These are phyloP conservation scores for Ardeotis arabs DNA, from an alignment of 2,113 vertebrate species.

Conservation along the genomic window DNA sequence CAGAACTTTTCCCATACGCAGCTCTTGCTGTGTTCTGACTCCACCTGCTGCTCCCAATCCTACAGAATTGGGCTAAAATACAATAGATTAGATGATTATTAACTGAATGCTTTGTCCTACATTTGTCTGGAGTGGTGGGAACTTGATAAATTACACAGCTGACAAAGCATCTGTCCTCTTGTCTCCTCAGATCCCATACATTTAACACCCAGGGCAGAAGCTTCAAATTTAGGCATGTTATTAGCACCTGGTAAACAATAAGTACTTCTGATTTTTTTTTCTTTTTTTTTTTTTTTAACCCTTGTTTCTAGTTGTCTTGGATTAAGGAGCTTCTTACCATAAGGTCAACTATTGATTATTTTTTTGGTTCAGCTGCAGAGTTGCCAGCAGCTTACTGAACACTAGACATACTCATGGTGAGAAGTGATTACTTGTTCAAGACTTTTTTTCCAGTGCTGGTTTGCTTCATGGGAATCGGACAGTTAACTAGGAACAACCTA, in stretches of 20 bases:
- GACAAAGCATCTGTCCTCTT: neutral
- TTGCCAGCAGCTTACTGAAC: neutral
- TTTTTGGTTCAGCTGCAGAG: neutral
- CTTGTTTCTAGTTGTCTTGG: neutral
- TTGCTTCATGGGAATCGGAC: neutral
- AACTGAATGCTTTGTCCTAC: neutral
- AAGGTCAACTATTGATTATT: neutral
- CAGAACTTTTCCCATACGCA: neutral
- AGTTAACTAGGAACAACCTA: neutral
- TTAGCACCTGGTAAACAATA: neutral
- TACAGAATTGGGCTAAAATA: neutral
- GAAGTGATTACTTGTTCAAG: neutral
- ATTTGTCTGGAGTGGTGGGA: neutral
- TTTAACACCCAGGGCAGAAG: neutral
- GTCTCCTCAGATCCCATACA: neutral
- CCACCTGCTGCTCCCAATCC: neutral
- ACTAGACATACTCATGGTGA: neutral
- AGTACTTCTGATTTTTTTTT: neutral
- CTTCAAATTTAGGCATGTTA: neutral
- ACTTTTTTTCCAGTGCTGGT: neutral
- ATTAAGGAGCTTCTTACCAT: neutral
- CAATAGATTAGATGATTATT: neutral
- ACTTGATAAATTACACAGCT: neutral
- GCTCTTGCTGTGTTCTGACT: neutral
- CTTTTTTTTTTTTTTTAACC: neutral